Base-by-base conservation (phyloP, 2,888 invertebrate genomes). In the Asteroscopus sphinx region DNA sequence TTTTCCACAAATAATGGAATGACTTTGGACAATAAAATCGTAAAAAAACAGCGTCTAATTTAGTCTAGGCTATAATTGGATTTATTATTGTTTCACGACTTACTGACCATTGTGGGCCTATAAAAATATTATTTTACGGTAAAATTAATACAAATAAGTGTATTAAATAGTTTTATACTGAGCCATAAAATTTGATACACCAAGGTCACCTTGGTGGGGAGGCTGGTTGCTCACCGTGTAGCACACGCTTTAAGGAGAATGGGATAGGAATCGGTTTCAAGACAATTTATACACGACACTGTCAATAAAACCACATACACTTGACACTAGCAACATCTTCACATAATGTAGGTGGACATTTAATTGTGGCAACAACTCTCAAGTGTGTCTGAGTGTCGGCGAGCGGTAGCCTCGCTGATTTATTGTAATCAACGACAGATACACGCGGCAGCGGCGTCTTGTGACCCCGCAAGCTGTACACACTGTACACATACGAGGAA, bases 361-460 rank as follows among this genome's bases (percentile, higher is more conserved):
- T 73, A 62, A 74, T 63, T 73, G 68, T 67, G 48, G 58, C 55
- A 33, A 64, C 58, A 44, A 63, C 36, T 44, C 47, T 60, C 51
- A 59, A 62, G 69, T 69, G 48, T 61, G 59, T 51, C 56, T 60
- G 62, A 32, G 62, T 66, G 60, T 49, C 75, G 52, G 54, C 53
- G 55, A 37, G 62, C 66, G 76, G 55, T 60, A 52, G 58, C 71
- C 52, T 37, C 58, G 48, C 80, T 85, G 90, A 91, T 91, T 89
- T 90, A 91, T 89, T 71, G 79, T 77, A 79, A 87, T 86, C 84
- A 81, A 79, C 82, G 83, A 84, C 81, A 80, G 80, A 84, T 81
- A 77, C 77, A 64, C 72, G 58, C 40, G 37, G 28, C 51, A 9
- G 28, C 30, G 13, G 11, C 25, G 33, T 12, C 16, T 17, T 30